Conservation (phyloP, 2,113 vertebrate genomes). For the Zootoca vivipara region DNA sequence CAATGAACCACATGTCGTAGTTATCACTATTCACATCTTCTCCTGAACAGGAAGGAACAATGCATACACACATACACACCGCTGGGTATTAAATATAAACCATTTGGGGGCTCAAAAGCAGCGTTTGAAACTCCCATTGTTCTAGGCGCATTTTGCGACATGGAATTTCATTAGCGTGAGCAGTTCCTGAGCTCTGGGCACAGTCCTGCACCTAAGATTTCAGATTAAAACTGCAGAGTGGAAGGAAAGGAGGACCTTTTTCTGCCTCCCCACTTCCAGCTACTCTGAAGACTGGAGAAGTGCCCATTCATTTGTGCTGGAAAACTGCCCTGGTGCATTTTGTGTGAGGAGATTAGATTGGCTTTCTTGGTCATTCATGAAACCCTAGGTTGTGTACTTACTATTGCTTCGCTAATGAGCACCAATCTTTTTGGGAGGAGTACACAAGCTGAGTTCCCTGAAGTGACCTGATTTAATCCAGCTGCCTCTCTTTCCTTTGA, state of each 20-base stretch:
- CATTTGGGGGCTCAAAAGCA: neutral
- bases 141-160: too few relatives aligned
- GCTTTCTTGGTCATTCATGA: neutral
- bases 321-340: neutral
- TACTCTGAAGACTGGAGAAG: too few relatives aligned
- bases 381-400: neutral
- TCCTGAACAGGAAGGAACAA: neutral
- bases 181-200: too few relatives aligned
- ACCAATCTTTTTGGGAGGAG: slow-evolving; percentile 1
- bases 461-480: neutral
- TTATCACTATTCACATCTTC: neutral
- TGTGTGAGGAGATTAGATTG: neutral
- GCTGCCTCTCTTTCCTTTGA: neutral
- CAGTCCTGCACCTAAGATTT: too few relatives aligned
- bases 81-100: neutral
- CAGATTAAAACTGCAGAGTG: too few relatives aligned
- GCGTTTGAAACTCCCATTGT: too few relatives aligned
- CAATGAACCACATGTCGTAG: neutral
- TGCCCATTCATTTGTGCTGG: neutral
- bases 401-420: neutral
- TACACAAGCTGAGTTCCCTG: fast-evolving
- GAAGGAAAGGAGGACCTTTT: too few relatives aligned
- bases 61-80: too few relatives aligned
- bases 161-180: too few relatives aligned
- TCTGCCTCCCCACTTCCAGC: too few relatives aligned